These are phyloP conservation scores for Microhierax caerulescens DNA, from an alignment of 2,797 vertebrate species.

Conservation along the genomic window DNA sequence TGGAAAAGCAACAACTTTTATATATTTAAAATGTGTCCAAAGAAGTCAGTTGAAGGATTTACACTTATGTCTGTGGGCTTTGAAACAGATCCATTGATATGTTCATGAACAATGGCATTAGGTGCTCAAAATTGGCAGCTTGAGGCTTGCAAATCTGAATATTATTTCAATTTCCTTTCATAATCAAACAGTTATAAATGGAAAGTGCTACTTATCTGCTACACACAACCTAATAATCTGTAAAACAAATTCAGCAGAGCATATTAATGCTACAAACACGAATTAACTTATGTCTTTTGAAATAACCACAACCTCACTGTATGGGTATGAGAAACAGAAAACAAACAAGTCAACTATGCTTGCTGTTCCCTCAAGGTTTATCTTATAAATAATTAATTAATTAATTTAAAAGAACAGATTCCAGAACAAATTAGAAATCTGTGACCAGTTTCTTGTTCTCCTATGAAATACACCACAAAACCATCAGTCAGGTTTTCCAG, in stretches of 20 bases:
- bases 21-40: constrained; percentile 11
- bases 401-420: not conserved
- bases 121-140: constrained; percentile 4
- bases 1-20: constrained; percentile 43
- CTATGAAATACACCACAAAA: constrained; percentile 12
- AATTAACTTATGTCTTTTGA: not conserved
- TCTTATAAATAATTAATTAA: not conserved
- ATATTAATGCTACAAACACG: not conserved
- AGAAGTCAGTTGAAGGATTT: constrained; percentile 31
- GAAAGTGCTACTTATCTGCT: not conserved
- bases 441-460: not conserved
- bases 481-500: constrained; percentile 16
- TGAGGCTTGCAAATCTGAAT: not conserved
- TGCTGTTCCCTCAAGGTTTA: not conserved
- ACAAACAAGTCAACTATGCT: not conserved
- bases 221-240: not conserved
- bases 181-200: constrained; percentile 6
- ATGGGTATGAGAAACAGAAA: not conserved
- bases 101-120: constrained; percentile 19
- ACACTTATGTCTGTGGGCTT: not conserved
- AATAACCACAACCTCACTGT: not conserved
- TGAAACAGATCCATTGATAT: not conserved
- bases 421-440: constrained; percentile 12
- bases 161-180: constrained; percentile 18
- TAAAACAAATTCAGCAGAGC: not conserved